Evolutionary conservation across 2,113 vertebrate genomes (phyloP).

Genomic region (Channa maculata): DNA sequence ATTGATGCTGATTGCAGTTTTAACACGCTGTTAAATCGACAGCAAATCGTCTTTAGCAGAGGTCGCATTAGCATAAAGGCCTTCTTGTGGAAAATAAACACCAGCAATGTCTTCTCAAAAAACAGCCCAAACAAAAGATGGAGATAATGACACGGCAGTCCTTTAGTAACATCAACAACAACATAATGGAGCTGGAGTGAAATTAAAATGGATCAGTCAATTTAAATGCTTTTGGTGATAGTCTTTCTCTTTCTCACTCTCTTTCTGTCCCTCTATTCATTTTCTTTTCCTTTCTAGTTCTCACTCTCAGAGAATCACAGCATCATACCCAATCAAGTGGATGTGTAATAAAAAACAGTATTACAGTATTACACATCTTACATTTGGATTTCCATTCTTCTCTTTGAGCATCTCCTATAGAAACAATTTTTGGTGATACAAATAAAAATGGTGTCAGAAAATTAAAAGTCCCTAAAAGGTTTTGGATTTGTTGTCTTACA

Average conservation of each 20-base stretch:
- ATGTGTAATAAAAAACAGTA: not conserved
- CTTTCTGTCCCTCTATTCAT: not conserved
- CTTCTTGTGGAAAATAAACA: constrained; percentile 75
- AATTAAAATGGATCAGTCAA: constrained; percentile 68
- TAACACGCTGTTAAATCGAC: constrained; percentile 73
- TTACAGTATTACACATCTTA: not conserved
- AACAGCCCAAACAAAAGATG: constrained; percentile 68
- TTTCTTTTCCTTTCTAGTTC: constrained; percentile 18
- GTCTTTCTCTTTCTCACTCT: not conserved
- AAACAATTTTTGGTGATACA: not conserved
- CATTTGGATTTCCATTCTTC: no score
- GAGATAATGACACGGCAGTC: constrained; percentile 62
- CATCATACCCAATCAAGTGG: not conserved
- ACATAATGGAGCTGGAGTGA: constrained; percentile 56
- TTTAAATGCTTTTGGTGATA: constrained; percentile 47
- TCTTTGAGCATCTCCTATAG: no score
- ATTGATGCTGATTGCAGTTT: constrained; percentile 66
- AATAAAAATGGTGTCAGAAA: not conserved
- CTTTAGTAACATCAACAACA: constrained; percentile 58
- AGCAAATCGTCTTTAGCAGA: constrained; percentile 69
- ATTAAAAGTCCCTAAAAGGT: no score
- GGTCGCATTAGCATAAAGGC: constrained; percentile 75
- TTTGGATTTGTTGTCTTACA: no score
- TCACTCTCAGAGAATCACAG: constrained; percentile 1
- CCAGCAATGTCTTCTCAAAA: constrained; percentile 53